These are phyloP conservation scores for Xestobium rufovillosum DNA, from an alignment of 2,888 invertebrate genomes.

Conservation along the genomic window DNA sequence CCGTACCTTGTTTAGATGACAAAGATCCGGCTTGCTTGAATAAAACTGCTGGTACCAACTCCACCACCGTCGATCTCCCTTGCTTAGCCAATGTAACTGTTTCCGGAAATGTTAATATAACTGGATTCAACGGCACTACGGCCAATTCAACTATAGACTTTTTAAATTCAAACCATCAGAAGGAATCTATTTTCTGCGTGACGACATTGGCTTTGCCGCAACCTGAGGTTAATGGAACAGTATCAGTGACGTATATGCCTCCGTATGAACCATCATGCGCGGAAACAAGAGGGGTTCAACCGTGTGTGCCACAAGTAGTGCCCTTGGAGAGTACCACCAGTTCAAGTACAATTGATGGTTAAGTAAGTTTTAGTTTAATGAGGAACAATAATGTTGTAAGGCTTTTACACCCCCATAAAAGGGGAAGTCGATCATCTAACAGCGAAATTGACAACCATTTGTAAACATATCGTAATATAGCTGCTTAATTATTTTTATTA, in stretches of 20 bases:
- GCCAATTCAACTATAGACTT: constrained; percentile 15
- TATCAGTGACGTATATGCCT: constrained; percentile 13
- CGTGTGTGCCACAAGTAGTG: background rate
- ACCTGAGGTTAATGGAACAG: constrained; percentile 27
- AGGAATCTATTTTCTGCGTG: constrained; percentile 32
- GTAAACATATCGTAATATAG: too few relatives aligned
- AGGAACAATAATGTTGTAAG: too few relatives aligned
- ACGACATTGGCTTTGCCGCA: constrained; percentile 37
- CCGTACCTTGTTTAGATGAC: constrained; percentile 28
- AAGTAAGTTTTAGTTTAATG: too few relatives aligned
- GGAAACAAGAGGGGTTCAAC: background rate
- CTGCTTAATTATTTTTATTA: background rate
- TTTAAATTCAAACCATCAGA: constrained; percentile 12
- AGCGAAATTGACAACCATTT: too few relatives aligned
- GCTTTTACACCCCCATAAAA: too few relatives aligned
- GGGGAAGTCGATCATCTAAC: background rate
- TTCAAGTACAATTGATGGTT: too few relatives aligned
- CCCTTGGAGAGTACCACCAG: background rate
- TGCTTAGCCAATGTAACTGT: constrained; percentile 37
- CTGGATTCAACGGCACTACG: constrained; percentile 24
- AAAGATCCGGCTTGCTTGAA: constrained; percentile 31
- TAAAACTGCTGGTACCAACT: constrained; percentile 24
- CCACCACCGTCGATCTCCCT: constrained; percentile 31
- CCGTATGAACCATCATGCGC: background rate
- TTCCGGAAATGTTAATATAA: constrained; percentile 29